Base-by-base conservation (phyloP, 2,888 invertebrate genomes). In the Sturmia bella region DNA sequence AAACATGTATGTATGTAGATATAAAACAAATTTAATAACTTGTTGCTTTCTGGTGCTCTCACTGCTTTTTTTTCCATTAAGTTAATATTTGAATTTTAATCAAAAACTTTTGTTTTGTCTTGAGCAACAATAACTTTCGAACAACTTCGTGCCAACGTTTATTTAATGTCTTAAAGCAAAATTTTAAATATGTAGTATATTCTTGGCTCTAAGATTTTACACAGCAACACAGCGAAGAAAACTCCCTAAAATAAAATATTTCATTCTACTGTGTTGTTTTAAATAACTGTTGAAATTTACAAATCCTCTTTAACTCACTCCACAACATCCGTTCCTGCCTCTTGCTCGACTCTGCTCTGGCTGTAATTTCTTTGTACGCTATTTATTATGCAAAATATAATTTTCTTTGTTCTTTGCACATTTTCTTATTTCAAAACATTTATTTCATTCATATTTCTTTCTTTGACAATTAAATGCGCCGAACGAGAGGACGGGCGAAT, bases 361-460 rank as follows among this genome's bases (percentile, higher is more conserved):
- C n/a, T 69, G 17, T 61, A 41, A 61, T 52, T 50, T 32, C 59
- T 59, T 59, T 43, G 52, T 43, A 32, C 41, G 37, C 3, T 57
- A 83, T 83, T 83, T 83, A 57, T 69, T 83, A 83, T 83, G 83
- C 79, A 83, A 83, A 83, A 83, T 83, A 79, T 76, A 79, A 83
- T 79, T 83, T 83, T 57, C 79, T 66, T 79, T 79, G 75, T 68
- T 79, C 68, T 63, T 50, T 64, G 27, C 56, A 56, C 37, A 61
- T 76, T 68, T 80, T 56, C 27, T 57, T 32, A 75, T n/a, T 52
- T 45, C 57, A 73, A 77, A 63, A 69, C 52, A 73, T 66, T 79
- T 70, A 78, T 50, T 61, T 76, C 43, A 63, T 69, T 74, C 37
- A 54, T 50, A 63, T 48, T 75, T 63, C 64, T 56, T 66, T 68